Evolutionary conservation across 1,140 invertebrate genomes (phyloP).

Genomic region (Papilio aristodemus): DNA sequence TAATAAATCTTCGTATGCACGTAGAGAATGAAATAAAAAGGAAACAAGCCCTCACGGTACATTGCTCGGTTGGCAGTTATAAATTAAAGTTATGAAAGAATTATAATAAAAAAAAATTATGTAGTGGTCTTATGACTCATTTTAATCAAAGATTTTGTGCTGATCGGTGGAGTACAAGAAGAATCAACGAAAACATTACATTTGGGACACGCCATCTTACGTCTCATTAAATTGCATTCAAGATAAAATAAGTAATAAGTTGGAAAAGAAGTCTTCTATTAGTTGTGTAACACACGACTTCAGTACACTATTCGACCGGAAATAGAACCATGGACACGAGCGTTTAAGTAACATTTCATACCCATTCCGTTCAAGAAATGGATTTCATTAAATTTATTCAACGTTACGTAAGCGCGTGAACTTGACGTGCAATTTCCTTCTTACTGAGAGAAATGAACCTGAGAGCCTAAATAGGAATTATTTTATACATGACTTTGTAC

Average conservation of each 20-base stretch:
- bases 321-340: not conserved
- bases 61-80: too few species aligned
- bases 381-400: slow-evolving; percentile 30
- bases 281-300: not conserved
- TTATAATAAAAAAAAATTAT: too few species aligned
- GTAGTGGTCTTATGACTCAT: too few species aligned
- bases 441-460: slow-evolving; percentile 15
- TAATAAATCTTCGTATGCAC: slow-evolving; percentile 20
- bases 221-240: too few species aligned
- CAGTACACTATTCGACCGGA: not conserved
- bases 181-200: not conserved
- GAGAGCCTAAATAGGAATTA: not conserved
- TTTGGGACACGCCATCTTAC: too few species aligned
- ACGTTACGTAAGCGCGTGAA: slow-evolving; percentile 22
- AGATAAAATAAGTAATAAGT: too few species aligned
- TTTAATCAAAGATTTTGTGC: too few species aligned
- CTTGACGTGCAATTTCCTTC: slow-evolving; percentile 21
- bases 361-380: not conserved
- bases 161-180: not conserved
- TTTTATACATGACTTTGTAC: not conserved
- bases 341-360: not conserved
- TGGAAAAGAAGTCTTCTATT: too few species aligned
- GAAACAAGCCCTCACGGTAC: not conserved
- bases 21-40: slow-evolving; percentile 12
- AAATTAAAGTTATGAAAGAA: too few species aligned